Percentiles rank a stretch among this genome's conserved stretches.
Evolutionary conservation across 2,888 invertebrate genomes (phyloP).

Genomic region (Athripsodes cinereus): DNA sequence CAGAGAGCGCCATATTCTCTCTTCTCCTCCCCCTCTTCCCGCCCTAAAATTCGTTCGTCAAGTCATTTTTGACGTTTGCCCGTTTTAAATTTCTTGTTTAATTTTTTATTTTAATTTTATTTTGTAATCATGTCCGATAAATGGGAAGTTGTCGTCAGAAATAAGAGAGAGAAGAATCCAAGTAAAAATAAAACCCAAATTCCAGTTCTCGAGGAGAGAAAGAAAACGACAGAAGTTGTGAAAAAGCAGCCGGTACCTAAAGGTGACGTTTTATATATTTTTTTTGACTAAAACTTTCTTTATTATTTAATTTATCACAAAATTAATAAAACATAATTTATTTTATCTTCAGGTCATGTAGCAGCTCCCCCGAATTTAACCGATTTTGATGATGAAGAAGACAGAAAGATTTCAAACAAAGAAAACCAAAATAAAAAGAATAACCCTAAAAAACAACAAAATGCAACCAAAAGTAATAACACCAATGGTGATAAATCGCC

Average conservation of each 20-base stretch:
- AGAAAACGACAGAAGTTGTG: constrained; percentile 55
- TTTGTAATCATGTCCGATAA: constrained; percentile 47
- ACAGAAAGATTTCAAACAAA: constrained; percentile 46
- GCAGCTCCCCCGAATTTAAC: constrained; percentile 40
- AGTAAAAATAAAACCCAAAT: constrained; percentile 33
- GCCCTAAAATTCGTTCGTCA: not conserved
- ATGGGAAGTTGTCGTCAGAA: constrained; percentile 68
- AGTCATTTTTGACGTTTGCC: constrained; percentile 19
- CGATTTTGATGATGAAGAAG: constrained; percentile 56
- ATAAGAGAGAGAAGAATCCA: constrained; percentile 54
- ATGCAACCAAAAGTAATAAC: constrained; percentile 32
- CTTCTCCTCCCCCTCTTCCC: not conserved
- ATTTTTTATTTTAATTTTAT: constrained; percentile 10
- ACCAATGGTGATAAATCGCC: constrained; percentile 48
- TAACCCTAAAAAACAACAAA: constrained; percentile 34
- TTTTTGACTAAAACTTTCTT: constrained; percentile 18
- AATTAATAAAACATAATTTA: no score
- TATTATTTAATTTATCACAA: not conserved
- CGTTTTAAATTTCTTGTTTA: not conserved
- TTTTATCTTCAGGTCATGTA: constrained; percentile 6
- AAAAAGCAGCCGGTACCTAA: constrained; percentile 67
- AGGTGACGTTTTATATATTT: constrained; percentile 51
- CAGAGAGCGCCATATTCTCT: not conserved
- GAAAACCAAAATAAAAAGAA: constrained; percentile 45
- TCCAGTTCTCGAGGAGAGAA: constrained; percentile 52